A percentile compares a stretch with the other conserved stretches of the same genome.
Conservation (phyloP, 2,113 vertebrate genomes). For the Bambusicola thoracicus region DNA sequence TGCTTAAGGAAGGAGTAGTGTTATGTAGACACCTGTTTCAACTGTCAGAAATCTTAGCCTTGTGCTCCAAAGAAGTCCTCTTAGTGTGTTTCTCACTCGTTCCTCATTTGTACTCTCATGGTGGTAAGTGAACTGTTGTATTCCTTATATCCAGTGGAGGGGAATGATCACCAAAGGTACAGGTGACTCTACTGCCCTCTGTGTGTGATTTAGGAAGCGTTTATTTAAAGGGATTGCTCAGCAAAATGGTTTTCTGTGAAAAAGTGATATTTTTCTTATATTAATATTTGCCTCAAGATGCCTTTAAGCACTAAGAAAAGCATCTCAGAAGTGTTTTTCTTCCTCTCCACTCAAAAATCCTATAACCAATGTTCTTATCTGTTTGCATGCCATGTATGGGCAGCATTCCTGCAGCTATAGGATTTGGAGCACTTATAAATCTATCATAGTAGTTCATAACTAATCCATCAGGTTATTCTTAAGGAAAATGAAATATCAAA, state of each 20-base stretch:
- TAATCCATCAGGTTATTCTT: background rate
- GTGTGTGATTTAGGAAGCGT: background rate
- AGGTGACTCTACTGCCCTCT: background rate
- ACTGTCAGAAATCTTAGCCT: background rate
- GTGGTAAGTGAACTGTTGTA: background rate
- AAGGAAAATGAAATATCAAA: background rate
- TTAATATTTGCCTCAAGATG: background rate
- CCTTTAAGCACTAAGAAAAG: background rate
- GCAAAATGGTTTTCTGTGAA: background rate
- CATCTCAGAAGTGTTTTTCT: background rate
- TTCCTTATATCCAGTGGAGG: background rate
- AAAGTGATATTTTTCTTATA: background rate
- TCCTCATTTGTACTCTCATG: background rate
- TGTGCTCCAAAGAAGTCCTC: background rate
- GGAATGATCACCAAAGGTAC: background rate
- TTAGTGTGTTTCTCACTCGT: background rate
- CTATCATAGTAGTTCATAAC: background rate
- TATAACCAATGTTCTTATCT: background rate
- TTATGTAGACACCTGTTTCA: background rate
- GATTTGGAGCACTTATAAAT: background rate
- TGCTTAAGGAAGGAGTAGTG: background rate
- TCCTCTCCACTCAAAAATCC: background rate
- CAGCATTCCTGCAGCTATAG: background rate
- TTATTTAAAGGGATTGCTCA: background rate
- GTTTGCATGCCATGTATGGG: background rate